These are phyloP conservation scores for Carcharodon carcharias DNA, from an alignment of 2,797 vertebrate genomes.

Conservation along the genomic window DNA sequence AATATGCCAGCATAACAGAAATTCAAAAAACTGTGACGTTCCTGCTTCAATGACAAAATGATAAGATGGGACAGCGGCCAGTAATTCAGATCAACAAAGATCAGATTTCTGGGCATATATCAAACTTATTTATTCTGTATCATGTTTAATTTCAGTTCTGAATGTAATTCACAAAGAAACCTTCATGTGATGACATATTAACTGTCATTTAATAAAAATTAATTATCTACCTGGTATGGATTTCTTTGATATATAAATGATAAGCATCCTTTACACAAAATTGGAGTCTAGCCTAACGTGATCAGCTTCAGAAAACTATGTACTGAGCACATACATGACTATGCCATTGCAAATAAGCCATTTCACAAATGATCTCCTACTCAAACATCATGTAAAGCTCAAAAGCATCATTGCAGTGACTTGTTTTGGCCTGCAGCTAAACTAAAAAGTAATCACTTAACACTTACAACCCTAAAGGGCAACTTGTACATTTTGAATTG, in stretches of 20 bases:
- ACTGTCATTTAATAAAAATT: background rate
- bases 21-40: constrained; percentile 18
- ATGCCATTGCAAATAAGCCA: background rate
- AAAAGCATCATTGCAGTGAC: background rate
- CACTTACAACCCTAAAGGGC: background rate
- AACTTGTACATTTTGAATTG: background rate
- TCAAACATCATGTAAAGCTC: background rate
- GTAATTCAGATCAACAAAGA: constrained; percentile 24
- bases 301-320: background rate
- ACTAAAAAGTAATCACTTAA: background rate
- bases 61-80: constrained; percentile 29
- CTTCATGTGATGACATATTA: background rate
- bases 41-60: background rate
- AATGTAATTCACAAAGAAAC: background rate
- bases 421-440: background rate
- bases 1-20: constrained; percentile 35
- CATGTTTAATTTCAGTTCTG: background rate
- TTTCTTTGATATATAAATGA: background rate
- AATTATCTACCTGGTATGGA: background rate
- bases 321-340: background rate
- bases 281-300: background rate
- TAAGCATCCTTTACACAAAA: background rate
- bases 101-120: background rate
- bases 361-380: background rate
- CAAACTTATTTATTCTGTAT: background rate